Evolutionary conservation across 2,888 invertebrate genomes (phyloP).

Genomic region (Colostygia pectinataria): DNA sequence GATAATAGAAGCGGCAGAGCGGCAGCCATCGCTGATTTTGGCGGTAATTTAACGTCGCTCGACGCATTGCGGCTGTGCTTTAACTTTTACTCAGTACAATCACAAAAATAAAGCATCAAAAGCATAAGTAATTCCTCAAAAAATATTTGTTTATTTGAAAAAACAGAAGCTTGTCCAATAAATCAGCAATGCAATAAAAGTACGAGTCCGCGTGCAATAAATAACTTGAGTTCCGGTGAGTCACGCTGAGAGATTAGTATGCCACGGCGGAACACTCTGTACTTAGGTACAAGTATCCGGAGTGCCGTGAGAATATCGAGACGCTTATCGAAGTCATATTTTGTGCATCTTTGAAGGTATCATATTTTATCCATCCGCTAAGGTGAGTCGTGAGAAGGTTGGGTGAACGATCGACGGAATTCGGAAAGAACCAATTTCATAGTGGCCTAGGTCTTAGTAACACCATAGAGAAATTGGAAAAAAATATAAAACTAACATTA

Average conservation of each 20-base stretch:
- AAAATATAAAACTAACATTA: too few species aligned
- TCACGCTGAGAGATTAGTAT: conserved; percentile 30
- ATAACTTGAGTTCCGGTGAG: conserved; percentile 30
- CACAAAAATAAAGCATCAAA: not conserved
- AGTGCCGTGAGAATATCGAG: conserved; percentile 14
- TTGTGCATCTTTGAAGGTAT: conserved; percentile 5
- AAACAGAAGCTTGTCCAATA: conserved; percentile 12
- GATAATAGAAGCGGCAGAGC: too few species aligned
- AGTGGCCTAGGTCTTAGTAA: too few species aligned
- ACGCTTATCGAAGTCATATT: conserved; percentile 1
- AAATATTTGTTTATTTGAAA: conserved; percentile 7
- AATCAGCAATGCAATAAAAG: conserved; percentile 22
- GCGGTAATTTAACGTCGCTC: too few species aligned
- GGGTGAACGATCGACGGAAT: too few species aligned
- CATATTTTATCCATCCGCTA: too few species aligned
- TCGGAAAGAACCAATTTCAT: too few species aligned
- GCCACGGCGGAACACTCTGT: conserved; percentile 14
- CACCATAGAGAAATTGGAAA: too few species aligned
- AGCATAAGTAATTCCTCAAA: not conserved
- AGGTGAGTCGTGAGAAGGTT: too few species aligned
- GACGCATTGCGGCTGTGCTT: too few species aligned
- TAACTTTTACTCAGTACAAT: too few species aligned
- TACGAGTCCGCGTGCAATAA: conserved; percentile 10
- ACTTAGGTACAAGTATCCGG: conserved; percentile 1
- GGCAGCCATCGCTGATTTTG: too few species aligned